Base-by-base conservation (phyloP, 2,888 invertebrate genomes). In the Drosophila silvestris region DNA sequence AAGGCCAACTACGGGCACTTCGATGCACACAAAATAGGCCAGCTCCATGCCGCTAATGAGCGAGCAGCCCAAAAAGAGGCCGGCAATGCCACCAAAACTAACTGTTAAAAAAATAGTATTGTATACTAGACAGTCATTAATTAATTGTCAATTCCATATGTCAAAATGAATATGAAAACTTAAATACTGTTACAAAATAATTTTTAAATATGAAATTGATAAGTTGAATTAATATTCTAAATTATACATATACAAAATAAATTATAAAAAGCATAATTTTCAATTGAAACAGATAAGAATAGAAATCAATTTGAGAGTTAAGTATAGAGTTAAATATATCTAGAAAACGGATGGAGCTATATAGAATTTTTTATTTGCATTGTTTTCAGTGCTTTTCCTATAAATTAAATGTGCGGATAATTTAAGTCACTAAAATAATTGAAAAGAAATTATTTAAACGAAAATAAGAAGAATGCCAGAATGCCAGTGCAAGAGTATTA, bases 71-170 rank as follows among this genome's bases (percentile, higher is more conserved):
- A 94, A 83, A 87, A 94, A 94, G 37, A 94, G 92, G 2, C 94
- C 94, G 39, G 94, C 94, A 70, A 94, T 94, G 56, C 94, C 94
- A 26, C 94, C 94, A 82, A 94, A 94, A 35, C 94, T 93, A 37
- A 94, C 94, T 92, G 73, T 0, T 12, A 28, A 66, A 58, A 10
- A 35, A 28, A n/a, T 30, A 12, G 14, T 41, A 12, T 5, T 26
- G 19, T 12, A 5, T n/a, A 5, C 4, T 2, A 41, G 22, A 37
- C 2, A 16, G 39, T 39, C 16, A 16, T 30, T 51, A 51, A 30
- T n/a, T 30, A 52, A 30, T 1, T 30, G 19, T 52, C 3, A 52
- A 19, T 51, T 22, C 22, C 44, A 22, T 19, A 5, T 26, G 9
- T 10, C 26, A 9, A 9, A 30, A 22, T 19, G 30, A 22, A 44